Percentiles rank a stretch among this genome's conserved stretches.
Conservation (phyloP, 2,888 invertebrate species). For the Athetis lepigone region DNA sequence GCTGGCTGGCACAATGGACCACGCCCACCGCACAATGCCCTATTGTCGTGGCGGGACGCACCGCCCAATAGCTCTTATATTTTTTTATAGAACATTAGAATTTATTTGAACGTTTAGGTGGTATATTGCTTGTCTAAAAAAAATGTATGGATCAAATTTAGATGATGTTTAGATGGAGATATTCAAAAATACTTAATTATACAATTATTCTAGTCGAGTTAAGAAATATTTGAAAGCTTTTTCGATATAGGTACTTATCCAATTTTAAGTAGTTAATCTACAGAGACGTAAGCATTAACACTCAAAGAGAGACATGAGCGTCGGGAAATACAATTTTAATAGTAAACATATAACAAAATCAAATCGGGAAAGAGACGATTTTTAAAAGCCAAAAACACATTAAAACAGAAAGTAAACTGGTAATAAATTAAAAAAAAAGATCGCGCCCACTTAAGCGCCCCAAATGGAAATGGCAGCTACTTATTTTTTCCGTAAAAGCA, state of each 20-base stretch:
- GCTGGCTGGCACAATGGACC: conserved; percentile 86
- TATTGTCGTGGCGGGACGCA: conserved; percentile 81
- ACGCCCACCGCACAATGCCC: conserved; percentile 88
- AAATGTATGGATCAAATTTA: not conserved
- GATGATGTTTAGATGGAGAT: not conserved
- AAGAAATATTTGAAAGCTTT: conserved; percentile 24
- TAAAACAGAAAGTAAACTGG: conserved; percentile 75
- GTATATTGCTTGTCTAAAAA: not conserved
- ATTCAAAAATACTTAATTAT: not conserved
- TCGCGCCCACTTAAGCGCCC: conserved; percentile 80
- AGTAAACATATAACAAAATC: conserved; percentile 63
- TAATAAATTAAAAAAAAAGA: conserved; percentile 80
- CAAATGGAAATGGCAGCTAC: conserved; percentile 81
- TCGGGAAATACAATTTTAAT: conserved; percentile 59
- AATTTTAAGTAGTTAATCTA: conserved; percentile 32
- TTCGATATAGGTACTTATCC: conserved; percentile 22
- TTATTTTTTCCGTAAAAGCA: conserved; percentile 84
- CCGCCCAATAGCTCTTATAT: conserved; percentile 77
- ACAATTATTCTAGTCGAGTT: conserved; percentile 1
- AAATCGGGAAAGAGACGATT: conserved; percentile 68
- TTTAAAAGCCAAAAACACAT: conserved; percentile 79
- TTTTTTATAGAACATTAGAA: conserved; percentile 60
- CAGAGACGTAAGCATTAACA: conserved; percentile 37
- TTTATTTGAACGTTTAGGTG: conserved; percentile 29
- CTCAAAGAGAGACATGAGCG: conserved; percentile 50